Conservation (phyloP, 2,888 invertebrate species). For the Sarcophaga subvicina region DNA sequence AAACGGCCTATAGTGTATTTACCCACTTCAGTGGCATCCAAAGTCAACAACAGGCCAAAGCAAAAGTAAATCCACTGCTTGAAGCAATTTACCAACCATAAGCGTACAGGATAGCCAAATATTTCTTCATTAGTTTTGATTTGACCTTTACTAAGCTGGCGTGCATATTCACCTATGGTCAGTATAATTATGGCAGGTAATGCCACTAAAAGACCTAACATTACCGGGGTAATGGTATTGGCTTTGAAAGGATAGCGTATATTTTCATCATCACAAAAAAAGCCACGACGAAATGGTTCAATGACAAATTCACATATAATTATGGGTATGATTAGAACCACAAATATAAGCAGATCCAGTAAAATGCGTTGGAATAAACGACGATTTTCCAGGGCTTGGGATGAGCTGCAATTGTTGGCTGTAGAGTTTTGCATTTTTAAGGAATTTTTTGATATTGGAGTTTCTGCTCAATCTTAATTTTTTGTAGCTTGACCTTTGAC, state of each 20-base stretch:
- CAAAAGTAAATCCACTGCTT: constrained; percentile 72
- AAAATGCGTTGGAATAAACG: constrained; percentile 71
- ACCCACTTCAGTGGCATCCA: constrained; percentile 77
- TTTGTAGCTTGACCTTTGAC: not conserved
- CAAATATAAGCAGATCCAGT: constrained; percentile 73
- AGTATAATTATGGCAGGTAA: constrained; percentile 71
- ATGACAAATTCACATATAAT: constrained; percentile 74
- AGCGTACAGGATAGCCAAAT: constrained; percentile 70
- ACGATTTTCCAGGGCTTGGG: constrained; percentile 61
- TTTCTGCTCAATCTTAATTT: too few relatives aligned
- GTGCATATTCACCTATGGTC: constrained; percentile 73
- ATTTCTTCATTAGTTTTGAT: constrained; percentile 66
- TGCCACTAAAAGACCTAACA: constrained; percentile 72
- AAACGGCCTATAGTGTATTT: constrained; percentile 77
- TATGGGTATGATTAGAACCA: constrained; percentile 74
- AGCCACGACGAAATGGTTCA: constrained; percentile 76
- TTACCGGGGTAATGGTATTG: constrained; percentile 74
- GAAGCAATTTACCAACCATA: constrained; percentile 72
- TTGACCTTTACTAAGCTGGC: constrained; percentile 68
- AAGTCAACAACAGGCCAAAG: constrained; percentile 75
- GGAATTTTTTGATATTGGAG: too few relatives aligned
- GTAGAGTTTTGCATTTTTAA: constrained; percentile 41
- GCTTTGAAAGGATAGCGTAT: constrained; percentile 75
- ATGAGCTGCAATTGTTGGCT: constrained; percentile 1
- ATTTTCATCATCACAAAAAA: constrained; percentile 77